A percentile compares a stretch with the other conserved stretches of the same genome.
phyloP scores from a whole-genome alignment of 2,797 vertebrate genomes.

The Cirrhinus molitorella region DNA sequence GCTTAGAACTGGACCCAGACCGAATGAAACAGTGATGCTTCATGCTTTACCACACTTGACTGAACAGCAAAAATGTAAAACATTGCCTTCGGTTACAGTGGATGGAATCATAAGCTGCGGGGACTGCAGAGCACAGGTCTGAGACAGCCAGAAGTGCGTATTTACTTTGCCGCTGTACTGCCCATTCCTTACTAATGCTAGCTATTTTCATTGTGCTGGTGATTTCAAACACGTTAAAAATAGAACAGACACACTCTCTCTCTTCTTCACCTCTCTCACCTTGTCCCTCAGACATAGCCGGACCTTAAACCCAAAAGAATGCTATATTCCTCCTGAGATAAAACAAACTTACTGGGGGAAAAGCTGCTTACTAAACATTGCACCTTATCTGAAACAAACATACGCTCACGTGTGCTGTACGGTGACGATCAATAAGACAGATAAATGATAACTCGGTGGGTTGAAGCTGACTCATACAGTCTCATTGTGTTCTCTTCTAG shows the following conservation, averaged over 20 bases:
- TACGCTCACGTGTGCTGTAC: neutral
- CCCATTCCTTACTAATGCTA: constrained; percentile 22
- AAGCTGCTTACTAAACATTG: constrained; percentile 25
- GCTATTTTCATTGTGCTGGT: constrained; percentile 50
- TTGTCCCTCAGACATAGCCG: neutral
- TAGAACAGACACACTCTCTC: constrained; percentile 13
- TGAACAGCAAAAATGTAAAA: constrained; percentile 21
- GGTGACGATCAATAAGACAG: constrained; percentile 42
- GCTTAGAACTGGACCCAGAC: neutral
- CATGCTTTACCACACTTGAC: neutral
- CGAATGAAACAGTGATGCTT: neutral
- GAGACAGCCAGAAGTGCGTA: neutral
- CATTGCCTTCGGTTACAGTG: constrained; percentile 13
- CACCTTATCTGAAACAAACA: constrained; percentile 46
- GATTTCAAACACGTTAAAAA: constrained; percentile 42
- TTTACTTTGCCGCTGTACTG: constrained; percentile 19
- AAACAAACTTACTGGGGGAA: constrained; percentile 31
- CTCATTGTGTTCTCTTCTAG: constrained; percentile 8
- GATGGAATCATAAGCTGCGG: constrained; percentile 7
- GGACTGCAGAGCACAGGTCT: neutral
- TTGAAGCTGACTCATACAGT: constrained; percentile 30
- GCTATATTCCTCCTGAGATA: constrained; percentile 1
- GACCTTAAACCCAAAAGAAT: neutral
- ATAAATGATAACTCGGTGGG: constrained; percentile 47
- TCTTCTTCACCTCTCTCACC: constrained; percentile 3